phyloP scores from a whole-genome alignment of 2,888 invertebrate genomes.

The Lithophane leautieri region DNA sequence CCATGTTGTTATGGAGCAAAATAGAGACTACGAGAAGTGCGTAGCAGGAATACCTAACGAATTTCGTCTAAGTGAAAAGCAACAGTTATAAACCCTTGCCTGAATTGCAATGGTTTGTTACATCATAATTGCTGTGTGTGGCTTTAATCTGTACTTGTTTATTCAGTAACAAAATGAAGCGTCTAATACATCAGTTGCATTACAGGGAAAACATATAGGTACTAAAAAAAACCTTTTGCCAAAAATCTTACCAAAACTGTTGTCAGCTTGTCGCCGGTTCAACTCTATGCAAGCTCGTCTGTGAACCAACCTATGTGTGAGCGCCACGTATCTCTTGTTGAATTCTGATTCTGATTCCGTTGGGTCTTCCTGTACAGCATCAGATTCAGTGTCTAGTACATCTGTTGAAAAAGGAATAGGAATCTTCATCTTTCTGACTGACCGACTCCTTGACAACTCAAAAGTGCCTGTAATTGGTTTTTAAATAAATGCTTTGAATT shows the following conservation, averaged over 20 bases:
- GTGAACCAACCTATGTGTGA: conserved; percentile 97
- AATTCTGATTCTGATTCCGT: conserved; percentile 96
- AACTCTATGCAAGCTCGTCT: conserved; percentile 97
- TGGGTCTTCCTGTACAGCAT: conserved; percentile 82
- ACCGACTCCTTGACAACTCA: too few species aligned
- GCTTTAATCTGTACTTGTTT: neutral
- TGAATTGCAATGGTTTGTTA: neutral
- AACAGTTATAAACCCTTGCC: neutral
- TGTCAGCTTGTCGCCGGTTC: conserved; percentile 95
- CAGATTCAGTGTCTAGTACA: conserved; percentile 72
- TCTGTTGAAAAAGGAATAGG: conserved; percentile 69
- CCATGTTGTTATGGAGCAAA: neutral
- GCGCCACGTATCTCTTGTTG: conserved; percentile 95
- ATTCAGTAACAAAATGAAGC: neutral
- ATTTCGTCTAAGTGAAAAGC: neutral
- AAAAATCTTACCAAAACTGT: conserved; percentile 94
- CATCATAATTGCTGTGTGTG: conserved; percentile 13
- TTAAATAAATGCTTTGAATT: too few species aligned
- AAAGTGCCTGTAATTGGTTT: too few species aligned
- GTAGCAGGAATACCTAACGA: neutral
- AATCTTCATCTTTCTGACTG: too few species aligned
- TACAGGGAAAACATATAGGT: too few species aligned
- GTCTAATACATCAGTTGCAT: neutral
- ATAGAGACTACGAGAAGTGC: neutral
- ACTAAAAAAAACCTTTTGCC: neutral